Percentiles rank a stretch among this genome's conserved stretches.
Conservation (phyloP, 1,140 invertebrate genomes). For the Armadillidium nasatum region DNA sequence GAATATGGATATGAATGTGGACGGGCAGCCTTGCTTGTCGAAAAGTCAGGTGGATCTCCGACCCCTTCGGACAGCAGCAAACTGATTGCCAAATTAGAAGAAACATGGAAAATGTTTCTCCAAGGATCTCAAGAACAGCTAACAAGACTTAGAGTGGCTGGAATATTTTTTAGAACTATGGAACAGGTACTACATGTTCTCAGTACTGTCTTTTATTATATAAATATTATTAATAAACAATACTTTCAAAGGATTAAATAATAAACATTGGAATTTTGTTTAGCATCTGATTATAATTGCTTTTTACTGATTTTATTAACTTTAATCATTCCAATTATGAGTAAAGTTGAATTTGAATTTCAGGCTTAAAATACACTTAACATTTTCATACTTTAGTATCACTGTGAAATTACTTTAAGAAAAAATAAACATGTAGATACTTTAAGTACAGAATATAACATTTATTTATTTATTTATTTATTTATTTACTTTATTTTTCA, state of each 20-base stretch:
- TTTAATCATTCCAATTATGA: no score
- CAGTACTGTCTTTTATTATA: no score
- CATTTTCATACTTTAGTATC: no score
- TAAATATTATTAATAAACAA: no score
- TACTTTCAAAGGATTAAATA: no score
- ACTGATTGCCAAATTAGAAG: conserved; percentile 64
- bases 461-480: background rate
- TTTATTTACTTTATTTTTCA: conserved; percentile 14
- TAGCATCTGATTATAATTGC: no score
- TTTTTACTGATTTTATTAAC: no score
- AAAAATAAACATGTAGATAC: no score
- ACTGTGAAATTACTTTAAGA: no score
- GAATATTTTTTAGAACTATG: conserved; percentile 69
- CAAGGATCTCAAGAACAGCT: conserved; percentile 69
- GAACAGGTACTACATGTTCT: conserved; percentile 55
- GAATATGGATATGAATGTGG: conserved; percentile 72
- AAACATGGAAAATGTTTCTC: conserved; percentile 65
- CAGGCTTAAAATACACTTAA: background rate
- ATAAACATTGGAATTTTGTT: no score
- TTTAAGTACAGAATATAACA: background rate
- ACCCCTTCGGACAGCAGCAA: conserved; percentile 65
- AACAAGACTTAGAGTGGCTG: conserved; percentile 67
- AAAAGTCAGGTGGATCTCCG: conserved; percentile 64
- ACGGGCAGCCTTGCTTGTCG: conserved; percentile 66
- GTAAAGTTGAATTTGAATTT: no score